These are phyloP conservation scores for Microcebus jonahi DNA, from an alignment of 2,113 vertebrate species.

Conservation along the genomic window DNA sequence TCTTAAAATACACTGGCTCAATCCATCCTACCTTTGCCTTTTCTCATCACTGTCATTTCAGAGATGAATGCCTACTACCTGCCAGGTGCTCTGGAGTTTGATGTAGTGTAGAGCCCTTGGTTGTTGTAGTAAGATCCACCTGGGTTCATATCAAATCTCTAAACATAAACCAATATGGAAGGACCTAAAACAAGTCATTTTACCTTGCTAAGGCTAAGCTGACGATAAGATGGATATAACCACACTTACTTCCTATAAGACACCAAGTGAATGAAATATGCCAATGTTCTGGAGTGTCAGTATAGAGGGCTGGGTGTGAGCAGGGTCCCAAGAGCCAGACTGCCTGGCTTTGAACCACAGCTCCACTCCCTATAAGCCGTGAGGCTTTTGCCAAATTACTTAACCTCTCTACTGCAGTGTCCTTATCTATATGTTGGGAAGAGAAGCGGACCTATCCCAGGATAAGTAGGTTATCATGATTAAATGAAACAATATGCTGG, in stretches of 20 bases:
- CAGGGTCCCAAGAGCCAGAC: background rate
- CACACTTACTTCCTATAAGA: background rate
- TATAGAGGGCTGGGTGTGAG: background rate
- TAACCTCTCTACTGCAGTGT: background rate
- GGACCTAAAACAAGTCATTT: background rate
- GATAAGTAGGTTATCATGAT: background rate
- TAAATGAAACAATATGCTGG: background rate
- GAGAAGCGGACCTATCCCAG: background rate
- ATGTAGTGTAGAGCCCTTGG: background rate
- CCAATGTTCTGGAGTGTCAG: background rate
- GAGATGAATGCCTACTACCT: background rate
- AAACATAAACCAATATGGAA: background rate
- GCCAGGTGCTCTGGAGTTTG: background rate
- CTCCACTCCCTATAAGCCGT: background rate
- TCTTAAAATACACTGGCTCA: background rate
- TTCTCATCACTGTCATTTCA: background rate
- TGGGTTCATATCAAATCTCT: background rate
- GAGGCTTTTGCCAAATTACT: background rate
- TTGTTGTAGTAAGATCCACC: background rate
- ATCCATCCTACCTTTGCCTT: background rate
- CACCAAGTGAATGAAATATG: too few species aligned
- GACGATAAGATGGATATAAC: background rate
- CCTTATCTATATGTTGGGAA: background rate
- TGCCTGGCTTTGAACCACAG: background rate
- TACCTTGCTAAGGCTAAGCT: background rate